These are phyloP conservation scores for Physeter macrocephalus DNA, from an alignment of 2,113 vertebrate species.

Conservation along the genomic window DNA sequence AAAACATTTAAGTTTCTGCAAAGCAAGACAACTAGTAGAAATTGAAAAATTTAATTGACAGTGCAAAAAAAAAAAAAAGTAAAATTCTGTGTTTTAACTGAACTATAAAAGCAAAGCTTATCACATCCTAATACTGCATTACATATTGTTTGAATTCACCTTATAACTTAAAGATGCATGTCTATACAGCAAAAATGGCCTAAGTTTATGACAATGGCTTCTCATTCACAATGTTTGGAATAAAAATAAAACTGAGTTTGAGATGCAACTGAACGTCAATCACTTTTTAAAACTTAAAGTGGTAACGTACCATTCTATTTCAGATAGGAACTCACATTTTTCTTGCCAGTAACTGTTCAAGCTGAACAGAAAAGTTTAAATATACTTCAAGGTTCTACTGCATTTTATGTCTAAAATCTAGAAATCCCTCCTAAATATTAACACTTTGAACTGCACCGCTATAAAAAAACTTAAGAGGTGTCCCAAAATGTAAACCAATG, in stretches of 20 bases:
- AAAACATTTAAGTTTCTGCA: slow-evolving; percentile 62
- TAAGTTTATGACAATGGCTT: slow-evolving; percentile 61
- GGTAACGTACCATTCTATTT: slow-evolving; percentile 60
- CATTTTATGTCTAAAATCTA: slow-evolving; percentile 45
- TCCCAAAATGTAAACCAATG: slow-evolving; percentile 57
- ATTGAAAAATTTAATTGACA: slow-evolving; percentile 64
- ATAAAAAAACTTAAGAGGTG: slow-evolving; percentile 65
- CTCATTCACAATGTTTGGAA: slow-evolving; percentile 53
- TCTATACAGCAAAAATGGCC: slow-evolving; percentile 41
- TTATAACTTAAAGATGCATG: slow-evolving; percentile 40
- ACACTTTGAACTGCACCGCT: slow-evolving; percentile 76
- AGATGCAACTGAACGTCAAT: slow-evolving; percentile 39
- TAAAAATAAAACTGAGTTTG: slow-evolving; percentile 20
- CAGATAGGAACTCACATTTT: slow-evolving; percentile 57
- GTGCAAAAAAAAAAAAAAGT: slow-evolving; percentile 72
- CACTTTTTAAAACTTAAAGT: slow-evolving; percentile 44
- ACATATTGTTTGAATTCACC: slow-evolving; percentile 23
- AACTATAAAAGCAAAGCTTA: slow-evolving; percentile 54
- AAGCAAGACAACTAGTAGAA: slow-evolving; percentile 74
- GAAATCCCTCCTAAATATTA: slow-evolving; percentile 58
- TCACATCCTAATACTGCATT: slow-evolving; percentile 38
- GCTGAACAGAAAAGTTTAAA: slow-evolving; percentile 53
- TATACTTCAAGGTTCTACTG: slow-evolving; percentile 76
- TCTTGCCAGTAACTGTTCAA: slow-evolving; percentile 39
- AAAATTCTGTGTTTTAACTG: slow-evolving; percentile 48